A percentile compares a stretch with the other conserved stretches of the same genome.
These are phyloP conservation scores for Ameiurus melas DNA, from an alignment of 2,113 vertebrate species.

Conservation along the genomic window DNA sequence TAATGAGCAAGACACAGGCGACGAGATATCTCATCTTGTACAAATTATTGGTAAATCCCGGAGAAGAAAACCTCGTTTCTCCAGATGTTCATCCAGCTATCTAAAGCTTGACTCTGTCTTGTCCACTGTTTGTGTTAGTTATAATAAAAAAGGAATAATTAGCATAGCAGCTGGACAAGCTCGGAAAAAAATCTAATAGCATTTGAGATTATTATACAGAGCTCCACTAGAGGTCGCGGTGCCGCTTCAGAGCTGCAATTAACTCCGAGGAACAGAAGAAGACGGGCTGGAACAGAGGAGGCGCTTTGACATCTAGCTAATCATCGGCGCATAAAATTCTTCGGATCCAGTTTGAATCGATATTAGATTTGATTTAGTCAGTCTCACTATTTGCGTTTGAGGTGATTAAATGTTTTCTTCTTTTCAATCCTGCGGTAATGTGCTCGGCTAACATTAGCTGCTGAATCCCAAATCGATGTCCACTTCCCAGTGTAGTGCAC, in stretches of 20 bases:
- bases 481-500: background rate
- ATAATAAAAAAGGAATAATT: too few relatives aligned
- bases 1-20: too few relatives aligned
- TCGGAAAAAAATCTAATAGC: background rate
- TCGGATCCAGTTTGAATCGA: background rate
- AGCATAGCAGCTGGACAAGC: background rate
- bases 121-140: too few relatives aligned
- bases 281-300: background rate
- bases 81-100: too few relatives aligned
- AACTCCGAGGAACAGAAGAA: background rate
- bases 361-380: background rate
- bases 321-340: background rate
- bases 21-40: too few relatives aligned
- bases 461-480: background rate
- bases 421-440: background rate
- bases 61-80: too few relatives aligned
- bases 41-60: too few relatives aligned
- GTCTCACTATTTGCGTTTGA: fast-evolving
- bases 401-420: background rate
- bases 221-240: background rate
- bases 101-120: too few relatives aligned
- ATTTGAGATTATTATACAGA: background rate
- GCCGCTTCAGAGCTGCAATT: background rate
- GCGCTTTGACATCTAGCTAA: background rate
- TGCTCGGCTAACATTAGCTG: background rate